phyloP scores from a whole-genome alignment of 1,140 invertebrate species.

The Drosophila hydei region DNA sequence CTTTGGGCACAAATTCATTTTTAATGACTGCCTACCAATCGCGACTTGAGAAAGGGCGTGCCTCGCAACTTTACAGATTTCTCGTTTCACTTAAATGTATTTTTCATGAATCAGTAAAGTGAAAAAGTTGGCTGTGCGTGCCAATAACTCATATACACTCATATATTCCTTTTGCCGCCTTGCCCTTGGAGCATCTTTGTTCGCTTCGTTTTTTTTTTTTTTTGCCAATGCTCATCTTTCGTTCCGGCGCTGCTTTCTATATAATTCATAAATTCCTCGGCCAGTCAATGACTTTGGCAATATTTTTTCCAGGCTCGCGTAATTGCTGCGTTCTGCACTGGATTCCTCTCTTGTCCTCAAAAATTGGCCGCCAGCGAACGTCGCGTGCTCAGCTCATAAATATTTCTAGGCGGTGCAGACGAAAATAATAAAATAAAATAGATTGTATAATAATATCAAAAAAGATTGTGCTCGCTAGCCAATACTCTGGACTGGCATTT shows the following conservation, averaged over 20 bases:
- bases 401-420: conserved; percentile 32
- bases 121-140: conserved; percentile 71
- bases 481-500: neutral
- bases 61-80: conserved; percentile 24
- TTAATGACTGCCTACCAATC: conserved; percentile 61
- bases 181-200: neutral
- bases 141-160: conserved; percentile 80
- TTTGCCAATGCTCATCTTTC: neutral
- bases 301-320: conserved; percentile 59
- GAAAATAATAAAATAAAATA: conserved; percentile 7
- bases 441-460: neutral
- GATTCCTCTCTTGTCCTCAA: conserved; percentile 68
- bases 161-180: conserved; percentile 63
- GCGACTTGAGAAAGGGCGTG: neutral
- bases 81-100: conserved; percentile 71
- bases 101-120: conserved; percentile 80
- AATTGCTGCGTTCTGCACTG: conserved; percentile 62
- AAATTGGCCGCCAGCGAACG: conserved; percentile 43
- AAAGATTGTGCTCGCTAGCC: neutral
- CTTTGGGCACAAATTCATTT: conserved; percentile 79
- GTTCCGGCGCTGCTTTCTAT: conserved; percentile 27
- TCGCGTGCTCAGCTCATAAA: conserved; percentile 50
- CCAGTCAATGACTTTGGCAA: conserved; percentile 74
- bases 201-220: neutral
- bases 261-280: conserved; percentile 71